Evolutionary conservation across 1,140 invertebrate species (phyloP).

Genomic region (Ericerus pela): DNA sequence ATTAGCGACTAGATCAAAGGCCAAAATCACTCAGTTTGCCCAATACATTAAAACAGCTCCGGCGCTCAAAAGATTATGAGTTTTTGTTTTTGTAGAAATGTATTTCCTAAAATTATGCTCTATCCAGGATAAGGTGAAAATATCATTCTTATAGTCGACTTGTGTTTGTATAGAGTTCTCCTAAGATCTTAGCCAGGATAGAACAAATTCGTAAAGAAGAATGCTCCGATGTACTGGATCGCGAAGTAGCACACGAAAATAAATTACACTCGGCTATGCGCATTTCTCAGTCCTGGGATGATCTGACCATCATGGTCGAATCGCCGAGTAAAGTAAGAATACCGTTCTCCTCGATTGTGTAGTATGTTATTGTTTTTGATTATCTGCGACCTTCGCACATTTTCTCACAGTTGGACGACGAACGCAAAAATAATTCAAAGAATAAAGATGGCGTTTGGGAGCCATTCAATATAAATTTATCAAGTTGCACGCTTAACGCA

Average conservation of each 20-base stretch:
- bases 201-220: conserved; percentile 76
- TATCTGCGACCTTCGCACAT: too few species aligned
- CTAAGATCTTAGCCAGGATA: conserved; percentile 61
- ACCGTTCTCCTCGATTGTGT: neutral
- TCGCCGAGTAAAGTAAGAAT: conserved; percentile 24
- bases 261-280: conserved; percentile 75
- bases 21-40: too few species aligned
- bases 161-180: too few species aligned
- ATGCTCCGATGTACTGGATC: conserved; percentile 60
- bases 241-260: conserved; percentile 76
- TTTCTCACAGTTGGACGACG: neutral
- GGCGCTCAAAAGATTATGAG: too few species aligned
- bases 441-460: conserved; percentile 28
- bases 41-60: too few species aligned
- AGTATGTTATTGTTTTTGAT: too few species aligned
- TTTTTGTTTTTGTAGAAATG: too few species aligned
- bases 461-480: conserved; percentile 32
- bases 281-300: conserved; percentile 80
- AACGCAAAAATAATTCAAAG: neutral
- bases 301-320: conserved; percentile 58
- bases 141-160: too few species aligned
- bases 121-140: too few species aligned
- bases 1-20: too few species aligned
- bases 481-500: conserved; percentile 34
- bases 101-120: too few species aligned